These are phyloP conservation scores for Eudasyphora cyanicolor DNA, from an alignment of 2,888 invertebrate species.

Conservation along the genomic window DNA sequence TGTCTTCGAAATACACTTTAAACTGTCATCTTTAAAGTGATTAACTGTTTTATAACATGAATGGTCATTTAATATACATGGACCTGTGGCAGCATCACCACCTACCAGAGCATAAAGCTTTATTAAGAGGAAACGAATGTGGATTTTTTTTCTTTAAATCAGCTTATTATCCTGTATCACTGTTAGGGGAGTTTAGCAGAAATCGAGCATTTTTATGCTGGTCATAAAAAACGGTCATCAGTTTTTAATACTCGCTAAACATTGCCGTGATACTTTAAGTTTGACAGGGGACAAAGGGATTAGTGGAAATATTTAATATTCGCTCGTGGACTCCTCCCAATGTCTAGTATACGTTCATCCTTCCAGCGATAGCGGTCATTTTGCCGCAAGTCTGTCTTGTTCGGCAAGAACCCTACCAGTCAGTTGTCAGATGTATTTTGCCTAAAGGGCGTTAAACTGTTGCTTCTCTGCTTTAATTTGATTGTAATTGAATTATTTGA, in stretches of 20 bases:
- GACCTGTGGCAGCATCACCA: not conserved
- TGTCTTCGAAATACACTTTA: slow-evolving; percentile 15
- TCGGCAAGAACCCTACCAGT: not conserved
- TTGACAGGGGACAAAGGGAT: slow-evolving; percentile 27
- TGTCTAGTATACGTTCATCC: not conserved
- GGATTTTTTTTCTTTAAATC: not conserved
- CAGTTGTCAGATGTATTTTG: slow-evolving; percentile 1
- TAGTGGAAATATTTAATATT: not conserved
- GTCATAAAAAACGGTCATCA: not conserved
- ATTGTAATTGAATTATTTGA: slow-evolving; percentile 32
- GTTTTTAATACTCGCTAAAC: not conserved
- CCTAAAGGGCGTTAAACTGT: slow-evolving; percentile 18
- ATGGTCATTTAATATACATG: not conserved
- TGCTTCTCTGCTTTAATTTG: slow-evolving; percentile 7
- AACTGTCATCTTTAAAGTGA: slow-evolving; percentile 36
- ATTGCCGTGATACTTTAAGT: slow-evolving; percentile 20
- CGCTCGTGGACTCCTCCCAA: not conserved
- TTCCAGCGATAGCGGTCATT: too few species aligned
- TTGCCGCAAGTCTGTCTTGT: not conserved
- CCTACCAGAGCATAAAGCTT: not conserved
- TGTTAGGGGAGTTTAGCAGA: not conserved
- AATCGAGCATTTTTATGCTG: not conserved
- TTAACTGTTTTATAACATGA: slow-evolving; percentile 38
- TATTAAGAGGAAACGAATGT: not conserved
- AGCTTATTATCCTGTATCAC: not conserved